A percentile compares a stretch with the other conserved stretches of the same genome.
These are phyloP conservation scores for Stichodactyla mertensii DNA, from an alignment of 64 coral and sea anemone species.

Conservation along the genomic window DNA sequence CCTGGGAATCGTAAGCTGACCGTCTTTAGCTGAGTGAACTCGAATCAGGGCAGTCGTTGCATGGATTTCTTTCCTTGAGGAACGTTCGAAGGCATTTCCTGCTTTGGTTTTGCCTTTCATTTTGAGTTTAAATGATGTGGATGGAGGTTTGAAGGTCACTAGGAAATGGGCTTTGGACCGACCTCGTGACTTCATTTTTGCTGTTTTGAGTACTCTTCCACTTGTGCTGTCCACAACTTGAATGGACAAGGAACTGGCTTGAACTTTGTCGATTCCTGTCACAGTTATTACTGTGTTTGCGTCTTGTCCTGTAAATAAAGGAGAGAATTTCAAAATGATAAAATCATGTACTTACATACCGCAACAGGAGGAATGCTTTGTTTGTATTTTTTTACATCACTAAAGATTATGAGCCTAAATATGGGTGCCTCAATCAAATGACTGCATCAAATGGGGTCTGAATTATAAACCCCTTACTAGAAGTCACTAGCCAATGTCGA, in stretches of 20 bases:
- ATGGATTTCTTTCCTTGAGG: constrained; percentile 10
- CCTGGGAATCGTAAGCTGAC: background rate
- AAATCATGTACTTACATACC: background rate
- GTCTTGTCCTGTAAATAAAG: background rate
- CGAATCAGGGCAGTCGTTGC: constrained; percentile 19
- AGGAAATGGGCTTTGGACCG: constrained; percentile 27
- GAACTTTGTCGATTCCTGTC: constrained; percentile 31
- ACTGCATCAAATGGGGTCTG: too few relatives aligned
- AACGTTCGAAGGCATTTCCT: constrained; percentile 27
- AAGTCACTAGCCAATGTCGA: too few relatives aligned
- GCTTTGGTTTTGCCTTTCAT: constrained; percentile 33
- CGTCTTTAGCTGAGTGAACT: constrained; percentile 14
- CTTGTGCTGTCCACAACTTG: constrained; percentile 14
- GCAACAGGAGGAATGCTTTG: too few relatives aligned
- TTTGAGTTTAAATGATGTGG: constrained; percentile 25
- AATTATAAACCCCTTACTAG: too few relatives aligned
- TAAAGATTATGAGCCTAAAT: too few relatives aligned
- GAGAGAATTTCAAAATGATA: background rate
- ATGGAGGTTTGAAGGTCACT: constrained; percentile 27
- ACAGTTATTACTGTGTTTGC: constrained; percentile 36
- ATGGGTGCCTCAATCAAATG: too few relatives aligned
- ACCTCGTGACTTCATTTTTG: background rate
- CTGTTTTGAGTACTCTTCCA: background rate
- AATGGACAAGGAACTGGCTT: constrained; percentile 11
- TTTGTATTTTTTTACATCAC: too few relatives aligned